Evolutionary conservation across 2,888 invertebrate genomes (phyloP).

Genomic region (Chloromyia formosa): DNA sequence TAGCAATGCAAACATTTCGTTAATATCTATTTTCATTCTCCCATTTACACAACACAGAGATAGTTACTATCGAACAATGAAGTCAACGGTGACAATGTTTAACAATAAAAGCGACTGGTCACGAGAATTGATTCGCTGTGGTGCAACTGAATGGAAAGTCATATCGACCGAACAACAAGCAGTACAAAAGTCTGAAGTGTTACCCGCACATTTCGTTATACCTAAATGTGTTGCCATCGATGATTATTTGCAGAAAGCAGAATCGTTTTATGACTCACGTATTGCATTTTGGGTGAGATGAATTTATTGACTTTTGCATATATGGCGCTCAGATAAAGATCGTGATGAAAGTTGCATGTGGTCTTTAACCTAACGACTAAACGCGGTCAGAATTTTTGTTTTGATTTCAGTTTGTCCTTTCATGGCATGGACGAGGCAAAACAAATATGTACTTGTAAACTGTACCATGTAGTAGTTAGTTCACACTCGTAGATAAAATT

Average conservation of each 20-base stretch:
- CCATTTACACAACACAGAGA: constrained; percentile 46
- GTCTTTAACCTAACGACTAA: no score
- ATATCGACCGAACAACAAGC: constrained; percentile 50
- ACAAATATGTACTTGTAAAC: no score
- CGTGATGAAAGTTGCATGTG: not conserved
- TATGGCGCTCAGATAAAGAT: not conserved
- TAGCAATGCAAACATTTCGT: not conserved
- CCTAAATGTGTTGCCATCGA: constrained; percentile 61
- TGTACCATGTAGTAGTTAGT: no score
- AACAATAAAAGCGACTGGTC: constrained; percentile 62
- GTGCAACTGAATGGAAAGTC: constrained; percentile 62
- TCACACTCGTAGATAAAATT: no score
- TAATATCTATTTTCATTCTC: constrained; percentile 46
- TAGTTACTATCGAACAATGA: constrained; percentile 57
- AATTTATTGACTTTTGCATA: no score
- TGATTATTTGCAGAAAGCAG: constrained; percentile 58
- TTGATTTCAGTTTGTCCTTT: no score
- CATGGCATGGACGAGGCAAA: no score
- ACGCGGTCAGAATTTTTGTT: no score
- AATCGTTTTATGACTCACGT: constrained; percentile 62
- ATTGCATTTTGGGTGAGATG: constrained; percentile 62
- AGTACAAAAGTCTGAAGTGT: constrained; percentile 32
- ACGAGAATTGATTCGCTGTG: constrained; percentile 62
- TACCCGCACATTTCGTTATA: constrained; percentile 62
- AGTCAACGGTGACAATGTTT: constrained; percentile 60